Base-by-base conservation (phyloP, 2,888 invertebrate species). In the Drosophila villosipedis region DNA sequence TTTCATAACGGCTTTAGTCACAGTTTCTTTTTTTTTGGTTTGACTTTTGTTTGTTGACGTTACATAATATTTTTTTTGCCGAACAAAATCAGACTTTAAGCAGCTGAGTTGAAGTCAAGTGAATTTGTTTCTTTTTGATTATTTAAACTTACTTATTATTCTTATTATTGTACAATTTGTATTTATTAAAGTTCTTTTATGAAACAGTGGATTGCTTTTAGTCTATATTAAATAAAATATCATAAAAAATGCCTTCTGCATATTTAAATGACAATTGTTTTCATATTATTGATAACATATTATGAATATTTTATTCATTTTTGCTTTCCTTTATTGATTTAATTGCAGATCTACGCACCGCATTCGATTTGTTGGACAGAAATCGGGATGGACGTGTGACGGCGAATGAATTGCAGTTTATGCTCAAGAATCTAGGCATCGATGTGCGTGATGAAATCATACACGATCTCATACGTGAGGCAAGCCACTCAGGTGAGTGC, bases 371-470 rank as follows among this genome's bases (percentile, higher is more conserved):
- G 75, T 93, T 97, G 93, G 97, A 97, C 93, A 94, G 96, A 75
- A 96, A 97, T 93, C 95, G 95, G 86, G 97, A 97, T 93, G 97
- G 97, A 1, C 95, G 95, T 91, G 95, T 97, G 81, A 96, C 96
- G 58, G 95, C 96, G 1, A 95, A 95, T 58, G 97, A 97, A 92
- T 94, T 97, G 89, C 96, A 96, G 93, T 95, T 95, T 92, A 97
- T 97, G 97, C 94, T 97, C 83, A 95, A 95, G 81, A 96, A 96
- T 93, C 94, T 97, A 82, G 96, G 96, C 88, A 96, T 97, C 84
- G 95, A 96, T 90, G 95, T 96, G 90, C 95, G 95, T 89, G 96
- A 96, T 90, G 96, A 96, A 91, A 95, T 96, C 89, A 95, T 96
- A 76, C 95, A 95, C 75, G 96, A 96, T 90, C 95, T 97, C 86